Conservation (phyloP, 2,797 vertebrate species). For the Acropternis orthonyx region DNA sequence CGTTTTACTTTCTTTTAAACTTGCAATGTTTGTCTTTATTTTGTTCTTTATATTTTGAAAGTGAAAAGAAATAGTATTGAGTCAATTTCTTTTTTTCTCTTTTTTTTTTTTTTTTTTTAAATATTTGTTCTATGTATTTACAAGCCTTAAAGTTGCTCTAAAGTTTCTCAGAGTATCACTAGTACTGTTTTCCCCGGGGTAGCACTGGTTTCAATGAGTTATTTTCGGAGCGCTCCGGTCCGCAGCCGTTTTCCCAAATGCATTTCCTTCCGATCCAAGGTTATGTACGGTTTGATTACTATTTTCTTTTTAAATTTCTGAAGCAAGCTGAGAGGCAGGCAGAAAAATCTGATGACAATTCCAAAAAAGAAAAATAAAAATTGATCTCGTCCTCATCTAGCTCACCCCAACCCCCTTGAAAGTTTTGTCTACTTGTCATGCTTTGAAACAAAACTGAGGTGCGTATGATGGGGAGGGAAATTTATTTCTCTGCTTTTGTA, state of each 20-base stretch:
- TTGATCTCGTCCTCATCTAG: conserved; percentile 65
- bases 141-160: conserved; percentile 94
- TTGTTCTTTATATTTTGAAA: conserved; percentile 83
- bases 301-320: conserved; percentile 71
- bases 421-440: conserved; percentile 69
- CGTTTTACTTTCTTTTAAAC: conserved; percentile 77
- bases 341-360: conserved; percentile 72
- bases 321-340: conserved; percentile 80
- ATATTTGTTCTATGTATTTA: conserved; percentile 93
- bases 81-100: conserved; percentile 73
- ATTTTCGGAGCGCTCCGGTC: conserved; percentile 77
- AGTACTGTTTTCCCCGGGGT: conserved; percentile 79
- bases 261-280: conserved; percentile 70
- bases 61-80: conserved; percentile 82
- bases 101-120: conserved; percentile 76
- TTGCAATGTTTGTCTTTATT: conserved; percentile 83
- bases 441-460: conserved; percentile 77
- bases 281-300: conserved; percentile 71
- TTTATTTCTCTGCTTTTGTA: conserved; percentile 86
- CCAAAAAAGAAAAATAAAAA: not conserved
- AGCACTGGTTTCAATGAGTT: conserved; percentile 74
- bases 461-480: conserved; percentile 86
- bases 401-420: conserved; percentile 67
- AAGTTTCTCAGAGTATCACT: conserved; percentile 89
- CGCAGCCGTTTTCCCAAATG: conserved; percentile 59